These are phyloP conservation scores for Aphelocoma coerulescens DNA, from an alignment of 2,113 vertebrate species.

Conservation along the genomic window DNA sequence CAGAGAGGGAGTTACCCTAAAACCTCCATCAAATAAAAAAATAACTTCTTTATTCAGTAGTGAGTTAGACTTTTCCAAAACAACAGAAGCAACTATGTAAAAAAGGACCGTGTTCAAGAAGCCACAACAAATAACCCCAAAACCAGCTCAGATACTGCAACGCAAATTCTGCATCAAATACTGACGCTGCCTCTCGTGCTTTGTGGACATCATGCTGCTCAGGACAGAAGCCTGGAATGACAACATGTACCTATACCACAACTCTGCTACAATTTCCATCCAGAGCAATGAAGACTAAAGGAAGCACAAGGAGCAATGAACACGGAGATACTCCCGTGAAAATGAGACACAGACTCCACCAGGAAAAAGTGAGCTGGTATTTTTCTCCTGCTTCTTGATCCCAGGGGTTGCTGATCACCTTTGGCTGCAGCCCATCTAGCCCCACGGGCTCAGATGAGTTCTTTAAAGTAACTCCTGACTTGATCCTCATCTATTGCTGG, in stretches of 20 bases:
- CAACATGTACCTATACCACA: not conserved
- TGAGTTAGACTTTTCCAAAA: not conserved
- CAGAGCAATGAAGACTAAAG: not conserved
- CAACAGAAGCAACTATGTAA: not conserved
- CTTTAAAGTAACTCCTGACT: not conserved
- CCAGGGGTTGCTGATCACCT: not conserved
- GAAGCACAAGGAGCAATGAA: not conserved
- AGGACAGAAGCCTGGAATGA: not conserved
- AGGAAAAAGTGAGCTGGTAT: not conserved
- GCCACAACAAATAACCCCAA: not conserved
- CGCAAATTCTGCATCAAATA: not conserved
- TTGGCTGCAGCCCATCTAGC: not conserved
- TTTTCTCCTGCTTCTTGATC: not conserved
- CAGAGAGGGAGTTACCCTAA: not conserved
- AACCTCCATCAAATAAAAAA: not conserved
- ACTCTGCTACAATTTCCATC: not conserved
- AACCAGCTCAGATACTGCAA: not conserved
- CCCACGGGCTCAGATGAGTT: accelerated
- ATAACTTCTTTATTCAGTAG: not conserved
- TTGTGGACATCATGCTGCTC: not conserved
- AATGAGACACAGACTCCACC: not conserved
- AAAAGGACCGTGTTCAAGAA: not conserved
- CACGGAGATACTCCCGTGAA: not conserved
- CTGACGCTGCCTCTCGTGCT: not conserved
- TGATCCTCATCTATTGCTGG: not conserved